Evolutionary conservation across 2,888 invertebrate species (phyloP).

Genomic region (Gerris lacustris): DNA sequence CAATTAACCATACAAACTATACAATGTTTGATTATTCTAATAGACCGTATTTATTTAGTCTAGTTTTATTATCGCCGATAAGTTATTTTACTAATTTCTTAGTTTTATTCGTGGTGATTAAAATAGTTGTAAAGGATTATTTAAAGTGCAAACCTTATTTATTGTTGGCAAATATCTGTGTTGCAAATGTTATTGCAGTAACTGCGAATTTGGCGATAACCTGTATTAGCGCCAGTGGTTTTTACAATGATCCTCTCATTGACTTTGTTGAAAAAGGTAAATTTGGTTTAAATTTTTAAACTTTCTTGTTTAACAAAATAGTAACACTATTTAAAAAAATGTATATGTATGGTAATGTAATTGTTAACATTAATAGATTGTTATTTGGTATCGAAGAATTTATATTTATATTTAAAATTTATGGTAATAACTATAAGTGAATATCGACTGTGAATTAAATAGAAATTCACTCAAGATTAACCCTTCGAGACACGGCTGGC

Average conservation of each 20-base stretch:
- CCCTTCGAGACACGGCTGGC: too few relatives aligned
- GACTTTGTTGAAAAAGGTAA: not conserved
- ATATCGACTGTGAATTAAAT: too few relatives aligned
- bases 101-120: not conserved
- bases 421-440: too few relatives aligned
- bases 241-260: not conserved
- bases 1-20: not conserved
- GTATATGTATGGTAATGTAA: too few relatives aligned
- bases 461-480: too few relatives aligned
- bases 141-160: not conserved
- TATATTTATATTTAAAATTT: too few relatives aligned
- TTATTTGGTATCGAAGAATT: too few relatives aligned
- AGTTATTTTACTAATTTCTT: slow-evolving; percentile 3
- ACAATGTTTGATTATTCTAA: not conserved
- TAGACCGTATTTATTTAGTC: not conserved
- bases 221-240: not conserved
- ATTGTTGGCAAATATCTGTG: not conserved
- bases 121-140: not conserved
- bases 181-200: not conserved
- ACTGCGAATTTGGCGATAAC: not conserved
- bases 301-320: too few relatives aligned
- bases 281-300: not conserved
- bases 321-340: too few relatives aligned
- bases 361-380: too few relatives aligned
- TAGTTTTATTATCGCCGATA: not conserved